These are phyloP conservation scores for Mastomys natalensis DNA, from an alignment of 2,113 vertebrate genomes.

Conservation along the genomic window DNA sequence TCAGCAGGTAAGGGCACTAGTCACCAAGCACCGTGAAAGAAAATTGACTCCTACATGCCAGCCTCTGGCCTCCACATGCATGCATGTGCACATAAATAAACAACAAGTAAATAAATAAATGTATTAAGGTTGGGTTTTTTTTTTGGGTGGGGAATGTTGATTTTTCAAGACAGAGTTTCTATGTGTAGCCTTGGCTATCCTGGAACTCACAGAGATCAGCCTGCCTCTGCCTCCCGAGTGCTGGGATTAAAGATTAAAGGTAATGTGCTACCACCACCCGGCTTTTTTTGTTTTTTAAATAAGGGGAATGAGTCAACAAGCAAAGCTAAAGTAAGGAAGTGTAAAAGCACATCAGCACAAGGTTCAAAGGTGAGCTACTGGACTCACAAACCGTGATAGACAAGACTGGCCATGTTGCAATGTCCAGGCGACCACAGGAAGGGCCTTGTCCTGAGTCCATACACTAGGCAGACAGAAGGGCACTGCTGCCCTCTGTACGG, in stretches of 20 bases:
- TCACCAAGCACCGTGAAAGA: background rate
- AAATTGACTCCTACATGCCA: too few species aligned
- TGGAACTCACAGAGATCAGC: too few species aligned
- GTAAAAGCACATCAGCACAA: background rate
- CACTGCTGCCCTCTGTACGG: rapidly evolving
- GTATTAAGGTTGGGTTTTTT: background rate
- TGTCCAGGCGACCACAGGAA: too few species aligned
- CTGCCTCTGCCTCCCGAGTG: too few species aligned
- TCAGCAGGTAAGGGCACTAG: background rate
- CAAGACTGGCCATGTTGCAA: background rate
- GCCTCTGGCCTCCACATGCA: background rate
- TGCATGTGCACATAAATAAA: background rate
- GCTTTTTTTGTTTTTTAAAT: background rate
- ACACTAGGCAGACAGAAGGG: too few species aligned
- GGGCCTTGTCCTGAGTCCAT: too few species aligned
- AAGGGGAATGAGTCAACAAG: background rate
- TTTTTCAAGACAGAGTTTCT: too few species aligned
- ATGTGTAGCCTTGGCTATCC: too few species aligned
- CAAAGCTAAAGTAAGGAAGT: background rate
- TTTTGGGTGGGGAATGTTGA: background rate
- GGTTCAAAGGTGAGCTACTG: background rate
- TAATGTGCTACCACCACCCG: too few species aligned
- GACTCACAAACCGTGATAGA: rapidly evolving
- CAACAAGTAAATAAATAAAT: background rate
- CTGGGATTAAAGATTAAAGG: too few species aligned